A percentile compares a stretch with the other conserved stretches of the same genome.
Evolutionary conservation across 1,140 invertebrate species (phyloP).

Genomic region (Teleogryllus occipitalis): DNA sequence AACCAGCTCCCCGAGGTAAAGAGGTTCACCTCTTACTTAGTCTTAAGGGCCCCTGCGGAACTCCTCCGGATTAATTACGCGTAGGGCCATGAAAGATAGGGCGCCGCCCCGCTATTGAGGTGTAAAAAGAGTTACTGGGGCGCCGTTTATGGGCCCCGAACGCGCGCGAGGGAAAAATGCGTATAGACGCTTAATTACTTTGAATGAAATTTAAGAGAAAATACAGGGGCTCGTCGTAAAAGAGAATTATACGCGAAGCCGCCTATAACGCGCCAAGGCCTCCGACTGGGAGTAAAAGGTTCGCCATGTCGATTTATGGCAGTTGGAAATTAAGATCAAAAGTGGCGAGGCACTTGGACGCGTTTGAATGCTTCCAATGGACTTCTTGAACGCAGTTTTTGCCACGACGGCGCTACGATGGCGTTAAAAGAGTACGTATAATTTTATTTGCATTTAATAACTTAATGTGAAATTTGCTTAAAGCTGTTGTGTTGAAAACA

Average conservation of each 20-base stretch:
- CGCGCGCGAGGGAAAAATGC: background rate
- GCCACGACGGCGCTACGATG: too few relatives aligned
- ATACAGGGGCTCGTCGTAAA: background rate
- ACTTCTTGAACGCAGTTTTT: too few relatives aligned
- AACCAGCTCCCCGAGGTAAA: background rate
- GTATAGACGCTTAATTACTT: background rate
- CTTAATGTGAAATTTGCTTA: too few relatives aligned
- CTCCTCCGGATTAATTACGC: background rate
- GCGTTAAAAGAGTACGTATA: too few relatives aligned
- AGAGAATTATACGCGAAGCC: background rate
- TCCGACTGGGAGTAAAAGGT: background rate
- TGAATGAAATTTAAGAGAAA: slow-evolving; percentile 6
- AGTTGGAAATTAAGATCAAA: background rate
- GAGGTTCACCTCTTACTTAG: background rate
- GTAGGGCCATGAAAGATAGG: background rate
- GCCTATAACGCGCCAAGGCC: background rate
- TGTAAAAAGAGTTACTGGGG: background rate
- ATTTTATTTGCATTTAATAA: too few relatives aligned
- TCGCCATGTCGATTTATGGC: background rate
- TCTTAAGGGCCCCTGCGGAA: background rate
- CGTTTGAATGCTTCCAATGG: background rate
- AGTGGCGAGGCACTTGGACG: background rate
- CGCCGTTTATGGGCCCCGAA: background rate
- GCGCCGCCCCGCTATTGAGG: background rate
- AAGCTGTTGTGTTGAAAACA: too few relatives aligned